Evolutionary conservation across 64 coral and sea anemone species (phyloP).

Genomic region (Dendronephthya gigantea): DNA sequence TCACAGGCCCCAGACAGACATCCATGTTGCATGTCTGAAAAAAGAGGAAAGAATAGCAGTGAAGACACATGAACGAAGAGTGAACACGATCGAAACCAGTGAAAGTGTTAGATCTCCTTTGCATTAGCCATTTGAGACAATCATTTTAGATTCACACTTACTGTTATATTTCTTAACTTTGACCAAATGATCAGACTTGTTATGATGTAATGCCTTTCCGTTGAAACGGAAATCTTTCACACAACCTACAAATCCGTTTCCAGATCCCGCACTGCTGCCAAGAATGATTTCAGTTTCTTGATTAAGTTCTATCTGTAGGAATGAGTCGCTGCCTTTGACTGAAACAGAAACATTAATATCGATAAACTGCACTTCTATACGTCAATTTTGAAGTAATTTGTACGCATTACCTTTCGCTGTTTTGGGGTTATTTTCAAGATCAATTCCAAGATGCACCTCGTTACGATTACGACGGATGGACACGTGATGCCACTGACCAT

Average conservation of each 20-base stretch:
- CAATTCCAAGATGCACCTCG: constrained; percentile 36
- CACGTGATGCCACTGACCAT: constrained; percentile 75
- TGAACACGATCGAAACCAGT: too few species aligned
- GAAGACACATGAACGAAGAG: background rate
- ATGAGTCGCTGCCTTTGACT: background rate
- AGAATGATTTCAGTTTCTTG: background rate
- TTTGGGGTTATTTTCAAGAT: constrained; percentile 33
- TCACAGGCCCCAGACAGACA: constrained; percentile 50
- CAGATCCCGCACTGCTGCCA: constrained; percentile 10
- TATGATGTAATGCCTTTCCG: constrained; percentile 41
- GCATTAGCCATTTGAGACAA: too few species aligned
- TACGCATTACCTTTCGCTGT: constrained; percentile 27
- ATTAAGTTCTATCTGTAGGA: background rate
- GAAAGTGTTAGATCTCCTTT: too few species aligned
- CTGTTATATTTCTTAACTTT: constrained; percentile 27
- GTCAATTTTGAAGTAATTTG: background rate
- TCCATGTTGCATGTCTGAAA: constrained; percentile 54
- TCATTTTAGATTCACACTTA: background rate
- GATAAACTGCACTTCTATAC: too few species aligned
- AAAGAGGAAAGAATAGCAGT: background rate
- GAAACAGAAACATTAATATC: background rate
- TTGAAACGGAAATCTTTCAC: constrained; percentile 66
- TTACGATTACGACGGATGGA: constrained; percentile 46
- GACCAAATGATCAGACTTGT: constrained; percentile 25
- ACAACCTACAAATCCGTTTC: constrained; percentile 74